phyloP scores from a whole-genome alignment of 2,113 vertebrate genomes.

The Oplegnathus fasciatus region DNA sequence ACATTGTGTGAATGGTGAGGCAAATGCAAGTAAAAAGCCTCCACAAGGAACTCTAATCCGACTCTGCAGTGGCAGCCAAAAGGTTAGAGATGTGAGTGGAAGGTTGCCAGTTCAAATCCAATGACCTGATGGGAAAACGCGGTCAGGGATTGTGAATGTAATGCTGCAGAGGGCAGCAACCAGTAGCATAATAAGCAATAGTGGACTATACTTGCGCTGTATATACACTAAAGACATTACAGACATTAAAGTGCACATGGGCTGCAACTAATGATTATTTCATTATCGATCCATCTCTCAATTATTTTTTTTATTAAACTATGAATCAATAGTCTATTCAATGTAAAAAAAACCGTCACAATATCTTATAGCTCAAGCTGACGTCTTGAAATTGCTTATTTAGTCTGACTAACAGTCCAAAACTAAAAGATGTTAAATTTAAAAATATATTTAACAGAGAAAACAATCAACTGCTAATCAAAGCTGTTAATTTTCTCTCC shows the following conservation, averaged over 20 bases:
- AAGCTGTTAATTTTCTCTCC: neutral
- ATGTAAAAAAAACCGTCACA: neutral
- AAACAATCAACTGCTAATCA: neutral
- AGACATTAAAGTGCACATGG: neutral
- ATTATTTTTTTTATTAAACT: neutral
- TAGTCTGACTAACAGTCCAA: neutral
- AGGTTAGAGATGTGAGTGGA: neutral
- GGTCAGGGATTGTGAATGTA: neutral
- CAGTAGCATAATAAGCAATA: too few relatives aligned
- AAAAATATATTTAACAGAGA: too few relatives aligned
- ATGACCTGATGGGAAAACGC: neutral
- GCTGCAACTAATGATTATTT: neutral
- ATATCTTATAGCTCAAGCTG: neutral
- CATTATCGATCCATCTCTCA: neutral
- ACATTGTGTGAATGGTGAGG: constrained; percentile 10
- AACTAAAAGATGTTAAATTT: neutral
- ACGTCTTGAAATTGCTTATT: neutral
- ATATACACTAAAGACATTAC: neutral
- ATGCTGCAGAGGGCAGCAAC: neutral
- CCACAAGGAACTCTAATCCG: constrained; percentile 11
- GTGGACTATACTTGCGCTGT: neutral
- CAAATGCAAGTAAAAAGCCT: neutral
- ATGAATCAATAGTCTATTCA: neutral
- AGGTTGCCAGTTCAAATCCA: constrained; percentile 31
- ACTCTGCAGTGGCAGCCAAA: neutral